Percentiles rank a stretch among this genome's conserved stretches.
Evolutionary conservation across 2,113 vertebrate genomes (phyloP).

Genomic region (Danio rerio): GRCz12tu NC_133194.1:11301001-11301500

Average conservation of each 20-base stretch:
- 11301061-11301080: slow-evolving; percentile 80
- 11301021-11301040: slow-evolving; percentile 79
- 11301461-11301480: slow-evolving; percentile 74
- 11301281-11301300: slow-evolving; percentile 84
- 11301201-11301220: slow-evolving; percentile 81
- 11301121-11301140: slow-evolving; percentile 68
- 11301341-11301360: slow-evolving; percentile 72
- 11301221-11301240: slow-evolving; percentile 82
- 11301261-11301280: slow-evolving; percentile 82
- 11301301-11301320: slow-evolving; percentile 83
- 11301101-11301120: slow-evolving; percentile 78
- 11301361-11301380: slow-evolving; percentile 75
- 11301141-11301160: slow-evolving; percentile 79
- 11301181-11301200: slow-evolving; percentile 73
- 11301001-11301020: slow-evolving; percentile 77
- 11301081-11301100: slow-evolving; percentile 77
- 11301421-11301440: slow-evolving; percentile 76
- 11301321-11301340: slow-evolving; percentile 76
- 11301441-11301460: slow-evolving; percentile 79
- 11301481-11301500: slow-evolving; percentile 76
- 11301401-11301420: slow-evolving; percentile 74
- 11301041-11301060: slow-evolving; percentile 78
- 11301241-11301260: slow-evolving; percentile 80
- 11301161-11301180: slow-evolving; percentile 75
- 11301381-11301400: slow-evolving; percentile 72